These are phyloP conservation scores for Nyctalus aviator DNA, from an alignment of 2,797 vertebrate species.

Conservation along the genomic window DNA sequence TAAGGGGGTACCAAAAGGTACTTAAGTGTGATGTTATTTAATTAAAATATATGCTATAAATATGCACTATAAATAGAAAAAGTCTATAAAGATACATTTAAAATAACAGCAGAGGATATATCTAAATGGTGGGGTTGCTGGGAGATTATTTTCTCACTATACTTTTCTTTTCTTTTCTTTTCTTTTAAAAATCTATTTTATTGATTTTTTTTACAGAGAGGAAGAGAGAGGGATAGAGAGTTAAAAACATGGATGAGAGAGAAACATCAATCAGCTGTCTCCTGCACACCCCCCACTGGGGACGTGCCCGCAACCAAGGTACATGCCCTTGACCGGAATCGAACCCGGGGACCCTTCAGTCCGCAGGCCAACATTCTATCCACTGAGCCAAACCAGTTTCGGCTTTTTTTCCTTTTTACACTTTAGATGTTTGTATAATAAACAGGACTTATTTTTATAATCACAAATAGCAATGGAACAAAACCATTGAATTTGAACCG, in stretches of 20 bases:
- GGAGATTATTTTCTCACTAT: slow-evolving; percentile 19
- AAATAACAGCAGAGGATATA: slow-evolving; percentile 41
- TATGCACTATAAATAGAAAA: not conserved
- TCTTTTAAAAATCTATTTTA: no score
- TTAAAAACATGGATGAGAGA: no score
- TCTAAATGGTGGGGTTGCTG: not conserved
- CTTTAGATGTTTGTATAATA: not conserved
- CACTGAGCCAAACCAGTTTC: no score
- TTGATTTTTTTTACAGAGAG: no score
- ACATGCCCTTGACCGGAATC: no score
- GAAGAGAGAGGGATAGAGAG: no score
- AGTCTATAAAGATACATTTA: slow-evolving; percentile 39
- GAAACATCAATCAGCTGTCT: no score
- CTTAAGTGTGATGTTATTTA: slow-evolving; percentile 19
- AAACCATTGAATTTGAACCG: slow-evolving; percentile 7
- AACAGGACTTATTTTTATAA: slow-evolving; percentile 42
- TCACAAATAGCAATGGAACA: slow-evolving; percentile 1
- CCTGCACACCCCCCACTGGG: no score
- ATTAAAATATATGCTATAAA: not conserved
- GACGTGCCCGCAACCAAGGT: no score
- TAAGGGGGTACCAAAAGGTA: not conserved
- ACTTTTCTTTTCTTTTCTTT: no score
- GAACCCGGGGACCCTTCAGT: no score
- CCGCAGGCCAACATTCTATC: no score
- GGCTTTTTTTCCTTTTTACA: slow-evolving; percentile 20